phyloP scores from a whole-genome alignment of 1,140 invertebrate genomes.

The Pseudomyrmex pallidus region DNA sequence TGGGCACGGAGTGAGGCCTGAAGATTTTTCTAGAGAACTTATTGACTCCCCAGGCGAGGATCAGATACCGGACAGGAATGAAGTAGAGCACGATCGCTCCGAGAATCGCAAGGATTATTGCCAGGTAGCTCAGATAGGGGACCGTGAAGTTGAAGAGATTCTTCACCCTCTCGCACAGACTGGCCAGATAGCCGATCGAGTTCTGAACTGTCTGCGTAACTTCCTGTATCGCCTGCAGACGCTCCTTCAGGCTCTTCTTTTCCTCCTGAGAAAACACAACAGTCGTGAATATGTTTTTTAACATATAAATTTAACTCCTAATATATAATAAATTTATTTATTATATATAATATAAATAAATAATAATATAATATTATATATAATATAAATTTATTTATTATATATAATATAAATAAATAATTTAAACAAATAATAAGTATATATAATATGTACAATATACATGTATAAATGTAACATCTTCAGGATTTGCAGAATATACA shows the following conservation, averaged over 20 bases:
- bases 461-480: too few relatives aligned
- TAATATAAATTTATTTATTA: too few relatives aligned
- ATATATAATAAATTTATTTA: too few relatives aligned
- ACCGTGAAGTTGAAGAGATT: slow-evolving; percentile 99
- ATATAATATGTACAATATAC: too few relatives aligned
- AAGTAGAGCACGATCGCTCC: slow-evolving; percentile 93
- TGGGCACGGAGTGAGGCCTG: slow-evolving; percentile 96
- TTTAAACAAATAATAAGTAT: too few relatives aligned
- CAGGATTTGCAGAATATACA: too few relatives aligned
- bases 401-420: too few relatives aligned
- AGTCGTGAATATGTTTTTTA: too few relatives aligned
- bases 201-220: slow-evolving; percentile 97
- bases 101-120: slow-evolving; percentile 91
- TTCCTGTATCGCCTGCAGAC: slow-evolving; percentile 97
- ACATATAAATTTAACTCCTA: too few relatives aligned
- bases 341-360: too few relatives aligned
- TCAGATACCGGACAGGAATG: slow-evolving; percentile 95
- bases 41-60: slow-evolving; percentile 98
- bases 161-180: slow-evolving; percentile 95
- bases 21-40: slow-evolving; percentile 98
- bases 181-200: slow-evolving; percentile 96
- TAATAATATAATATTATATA: too few relatives aligned
- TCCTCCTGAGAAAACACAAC: slow-evolving; percentile 89
- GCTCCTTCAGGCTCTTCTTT: slow-evolving; percentile 97
- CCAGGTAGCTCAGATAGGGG: slow-evolving; percentile 97